Percentiles rank a stretch among this genome's conserved stretches.
phyloP scores from a whole-genome alignment of 1,140 invertebrate species.

The Halesus radiatus region DNA sequence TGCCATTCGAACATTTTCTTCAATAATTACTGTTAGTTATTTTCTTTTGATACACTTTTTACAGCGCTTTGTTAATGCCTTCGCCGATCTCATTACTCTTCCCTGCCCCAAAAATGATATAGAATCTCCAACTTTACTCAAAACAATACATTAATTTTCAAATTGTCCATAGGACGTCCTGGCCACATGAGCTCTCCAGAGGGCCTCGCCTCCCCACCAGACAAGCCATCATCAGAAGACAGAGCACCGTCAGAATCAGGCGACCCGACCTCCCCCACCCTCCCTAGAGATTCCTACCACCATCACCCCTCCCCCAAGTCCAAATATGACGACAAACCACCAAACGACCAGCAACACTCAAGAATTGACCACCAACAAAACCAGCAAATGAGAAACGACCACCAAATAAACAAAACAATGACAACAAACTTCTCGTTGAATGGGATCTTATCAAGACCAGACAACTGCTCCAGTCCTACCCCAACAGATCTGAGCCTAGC shows the following conservation, averaged over 20 bases:
- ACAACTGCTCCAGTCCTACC: conserved; percentile 58
- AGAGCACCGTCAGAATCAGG: conserved; percentile 8
- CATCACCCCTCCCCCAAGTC: conserved; percentile 27
- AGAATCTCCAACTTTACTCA: too few relatives aligned
- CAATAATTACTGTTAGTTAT: too few relatives aligned
- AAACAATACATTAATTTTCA: too few relatives aligned
- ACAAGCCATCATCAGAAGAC: conserved; percentile 44
- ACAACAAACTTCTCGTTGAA: conserved; percentile 48
- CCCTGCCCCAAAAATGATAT: too few relatives aligned
- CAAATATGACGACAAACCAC: conserved; percentile 44
- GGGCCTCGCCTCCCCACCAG: conserved; percentile 30
- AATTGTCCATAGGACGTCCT: conserved; percentile 41
- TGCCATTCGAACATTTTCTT: too few relatives aligned
- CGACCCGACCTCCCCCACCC: conserved; percentile 16
- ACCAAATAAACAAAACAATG: background rate
- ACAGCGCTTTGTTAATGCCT: too few relatives aligned
- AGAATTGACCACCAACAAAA: conserved; percentile 26
- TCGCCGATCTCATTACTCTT: too few relatives aligned
- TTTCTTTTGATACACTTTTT: too few relatives aligned
- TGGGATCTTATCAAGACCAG: conserved; percentile 49
- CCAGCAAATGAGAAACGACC: conserved; percentile 9
- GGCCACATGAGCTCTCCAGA: conserved; percentile 51
- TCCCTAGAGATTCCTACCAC: conserved; percentile 44
- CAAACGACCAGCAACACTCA: conserved; percentile 3
- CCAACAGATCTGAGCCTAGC: conserved; percentile 63